Percentiles rank a stretch among this genome's conserved stretches.
These are phyloP conservation scores for Tetragnatha versicolor DNA, from an alignment of 1,140 invertebrate species.

Conservation along the genomic window DNA sequence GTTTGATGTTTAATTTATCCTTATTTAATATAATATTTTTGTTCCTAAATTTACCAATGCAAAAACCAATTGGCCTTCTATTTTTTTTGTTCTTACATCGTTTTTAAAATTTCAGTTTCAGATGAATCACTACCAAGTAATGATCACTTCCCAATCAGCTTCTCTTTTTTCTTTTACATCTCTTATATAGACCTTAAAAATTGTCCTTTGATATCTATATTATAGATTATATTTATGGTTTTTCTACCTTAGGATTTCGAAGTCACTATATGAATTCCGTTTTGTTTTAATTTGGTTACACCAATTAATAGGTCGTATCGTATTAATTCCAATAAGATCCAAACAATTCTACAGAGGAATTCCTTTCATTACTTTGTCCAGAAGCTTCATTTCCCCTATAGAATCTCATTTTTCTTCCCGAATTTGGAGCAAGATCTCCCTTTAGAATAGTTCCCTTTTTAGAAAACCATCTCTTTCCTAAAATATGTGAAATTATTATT, in stretches of 20 bases:
- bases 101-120: constrained; percentile 6
- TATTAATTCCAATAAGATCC: constrained; percentile 4
- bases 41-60: background rate
- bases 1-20: background rate
- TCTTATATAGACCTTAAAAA: constrained; percentile 1
- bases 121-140: constrained; percentile 5
- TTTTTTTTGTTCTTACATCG: background rate
- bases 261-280: background rate
- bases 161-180: background rate
- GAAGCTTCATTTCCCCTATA: too few species aligned
- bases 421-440: too few species aligned
- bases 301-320: constrained; percentile 7
- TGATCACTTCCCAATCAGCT: background rate
- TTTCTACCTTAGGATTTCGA: constrained; percentile 1
- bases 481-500: too few species aligned
- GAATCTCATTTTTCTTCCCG: too few species aligned
- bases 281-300: background rate
- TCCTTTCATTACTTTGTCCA: constrained; percentile 2
- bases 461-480: too few species aligned
- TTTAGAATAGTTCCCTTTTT: too few species aligned
- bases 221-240: background rate
- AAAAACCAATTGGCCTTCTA: background rate
- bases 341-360: background rate
- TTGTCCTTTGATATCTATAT: too few species aligned
- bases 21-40: constrained; percentile 15